Conservation (phyloP, 2,888 invertebrate species). For the Julus scandinavius region DNA sequence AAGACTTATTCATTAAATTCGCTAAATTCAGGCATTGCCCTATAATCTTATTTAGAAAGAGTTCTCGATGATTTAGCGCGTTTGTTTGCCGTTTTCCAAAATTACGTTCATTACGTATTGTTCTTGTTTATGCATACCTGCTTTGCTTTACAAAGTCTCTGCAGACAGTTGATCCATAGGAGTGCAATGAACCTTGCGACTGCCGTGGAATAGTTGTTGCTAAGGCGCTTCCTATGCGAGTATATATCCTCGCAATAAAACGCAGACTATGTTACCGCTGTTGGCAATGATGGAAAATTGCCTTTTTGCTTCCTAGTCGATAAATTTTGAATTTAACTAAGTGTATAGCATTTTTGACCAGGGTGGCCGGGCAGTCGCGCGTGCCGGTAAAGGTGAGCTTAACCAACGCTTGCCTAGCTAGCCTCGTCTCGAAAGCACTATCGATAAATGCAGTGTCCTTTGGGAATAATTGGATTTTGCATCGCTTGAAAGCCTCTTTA, state of each 20-base stretch:
- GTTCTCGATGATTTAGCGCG: background rate
- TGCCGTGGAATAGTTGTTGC: constrained; percentile 2
- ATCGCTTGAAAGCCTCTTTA: background rate
- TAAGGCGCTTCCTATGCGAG: background rate
- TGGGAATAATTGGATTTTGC: background rate
- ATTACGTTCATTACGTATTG: background rate
- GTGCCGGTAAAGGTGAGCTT: background rate
- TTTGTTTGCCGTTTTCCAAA: constrained; percentile 28
- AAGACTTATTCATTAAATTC: background rate
- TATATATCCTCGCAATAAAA: background rate
- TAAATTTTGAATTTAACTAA: background rate
- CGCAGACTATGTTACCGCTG: background rate
- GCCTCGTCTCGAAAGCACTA: too few relatives aligned
- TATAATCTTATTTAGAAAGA: background rate
- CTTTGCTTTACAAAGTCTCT: background rate
- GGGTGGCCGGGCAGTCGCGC: background rate
- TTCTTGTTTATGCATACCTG: constrained; percentile 19
- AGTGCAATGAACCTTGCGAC: constrained; percentile 43
- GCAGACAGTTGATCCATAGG: background rate
- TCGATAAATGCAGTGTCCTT: background rate
- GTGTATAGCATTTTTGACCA: background rate
- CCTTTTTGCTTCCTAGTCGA: constrained; percentile 10
- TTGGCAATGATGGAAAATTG: constrained; percentile 13
- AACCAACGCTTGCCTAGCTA: too few relatives aligned
- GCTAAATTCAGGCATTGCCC: background rate